Evolutionary conservation across 2,888 invertebrate species (phyloP).

Genomic region (Prosopocoilus inquinatus): DNA sequence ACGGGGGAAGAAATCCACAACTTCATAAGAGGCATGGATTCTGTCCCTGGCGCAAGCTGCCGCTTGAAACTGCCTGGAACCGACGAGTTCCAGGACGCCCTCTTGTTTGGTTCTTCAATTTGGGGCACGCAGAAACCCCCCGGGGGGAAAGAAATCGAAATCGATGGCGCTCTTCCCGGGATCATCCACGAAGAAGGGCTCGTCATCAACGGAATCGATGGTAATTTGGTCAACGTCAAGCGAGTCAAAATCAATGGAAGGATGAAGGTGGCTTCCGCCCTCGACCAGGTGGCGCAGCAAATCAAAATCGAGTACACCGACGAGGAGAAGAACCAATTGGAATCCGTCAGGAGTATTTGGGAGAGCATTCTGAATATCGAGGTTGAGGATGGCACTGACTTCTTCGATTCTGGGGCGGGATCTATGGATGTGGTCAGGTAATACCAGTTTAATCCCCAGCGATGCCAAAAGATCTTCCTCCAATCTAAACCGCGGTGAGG

Average conservation of each 20-base stretch:
- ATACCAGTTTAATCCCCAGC: too few relatives aligned
- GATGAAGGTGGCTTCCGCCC: slow-evolving; percentile 79
- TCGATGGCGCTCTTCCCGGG: slow-evolving; percentile 63
- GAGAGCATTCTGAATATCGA: slow-evolving; percentile 76
- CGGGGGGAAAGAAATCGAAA: slow-evolving; percentile 61
- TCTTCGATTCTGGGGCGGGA: slow-evolving; percentile 93
- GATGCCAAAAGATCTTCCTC: too few relatives aligned
- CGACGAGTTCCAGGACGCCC: slow-evolving; percentile 62
- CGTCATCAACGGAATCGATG: slow-evolving; percentile 78
- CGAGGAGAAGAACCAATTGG: slow-evolving; percentile 70
- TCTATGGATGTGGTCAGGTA: slow-evolving; percentile 95
- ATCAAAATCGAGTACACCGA: slow-evolving; percentile 63
- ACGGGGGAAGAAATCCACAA: slow-evolving; percentile 79
- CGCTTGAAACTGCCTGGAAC: slow-evolving; percentile 39
- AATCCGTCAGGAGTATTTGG: slow-evolving; percentile 73
- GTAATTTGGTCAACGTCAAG: slow-evolving; percentile 61
- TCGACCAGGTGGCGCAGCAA: slow-evolving; percentile 63
- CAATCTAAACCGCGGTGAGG: too few relatives aligned
- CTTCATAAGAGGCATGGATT: slow-evolving; percentile 91
- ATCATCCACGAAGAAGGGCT: slow-evolving; percentile 78
- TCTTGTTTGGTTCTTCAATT: slow-evolving; percentile 77
- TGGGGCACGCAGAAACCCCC: slow-evolving; percentile 61
- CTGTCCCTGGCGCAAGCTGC: slow-evolving; percentile 86
- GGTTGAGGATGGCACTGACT: slow-evolving; percentile 79
- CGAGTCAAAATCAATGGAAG: slow-evolving; percentile 52